Conservation (phyloP, 2,888 invertebrate genomes). For the Drosophila paranaensis region DNA sequence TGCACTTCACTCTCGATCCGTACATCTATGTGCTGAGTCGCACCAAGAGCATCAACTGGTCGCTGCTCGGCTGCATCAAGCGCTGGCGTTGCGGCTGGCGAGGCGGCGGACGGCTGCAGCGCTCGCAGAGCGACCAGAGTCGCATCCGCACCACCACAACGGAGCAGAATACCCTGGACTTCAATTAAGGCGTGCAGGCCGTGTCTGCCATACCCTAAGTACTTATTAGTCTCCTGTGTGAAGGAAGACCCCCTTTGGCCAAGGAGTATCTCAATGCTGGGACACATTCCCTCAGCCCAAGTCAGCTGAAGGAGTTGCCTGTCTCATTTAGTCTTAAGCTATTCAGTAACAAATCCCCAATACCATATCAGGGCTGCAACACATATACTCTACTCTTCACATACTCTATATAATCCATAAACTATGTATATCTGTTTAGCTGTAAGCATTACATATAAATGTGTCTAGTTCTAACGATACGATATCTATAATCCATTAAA, state of each 20-base stretch:
- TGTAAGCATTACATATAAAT: constrained; percentile 21
- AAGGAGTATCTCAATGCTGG: constrained; percentile 41
- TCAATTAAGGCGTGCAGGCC: constrained; percentile 60
- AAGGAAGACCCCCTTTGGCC: constrained; percentile 16
- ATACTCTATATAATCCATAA: constrained; percentile 26
- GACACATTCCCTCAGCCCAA: constrained; percentile 33
- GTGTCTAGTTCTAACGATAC: constrained; percentile 15
- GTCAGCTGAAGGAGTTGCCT: constrained; percentile 28
- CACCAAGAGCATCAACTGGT: constrained; percentile 84
- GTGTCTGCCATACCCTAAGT: constrained; percentile 25
- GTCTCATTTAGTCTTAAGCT: constrained; percentile 42
- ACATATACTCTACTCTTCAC: constrained; percentile 19
- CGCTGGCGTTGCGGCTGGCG: constrained; percentile 81
- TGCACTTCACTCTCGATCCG: constrained; percentile 94
- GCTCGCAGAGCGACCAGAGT: constrained; percentile 83
- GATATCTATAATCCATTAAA: constrained; percentile 25
- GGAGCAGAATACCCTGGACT: constrained; percentile 82
- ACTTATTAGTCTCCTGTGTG: constrained; percentile 31
- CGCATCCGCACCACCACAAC: constrained; percentile 82
- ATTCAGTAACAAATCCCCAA: constrained; percentile 13
- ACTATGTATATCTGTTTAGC: constrained; percentile 31
- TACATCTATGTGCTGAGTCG: constrained; percentile 92
- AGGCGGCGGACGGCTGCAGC: constrained; percentile 64
- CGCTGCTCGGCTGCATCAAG: constrained; percentile 81
- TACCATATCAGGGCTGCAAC: constrained; percentile 36